Base-by-base conservation (phyloP, 2,888 invertebrate genomes). In the Ectropis crepuscularia region DNA sequence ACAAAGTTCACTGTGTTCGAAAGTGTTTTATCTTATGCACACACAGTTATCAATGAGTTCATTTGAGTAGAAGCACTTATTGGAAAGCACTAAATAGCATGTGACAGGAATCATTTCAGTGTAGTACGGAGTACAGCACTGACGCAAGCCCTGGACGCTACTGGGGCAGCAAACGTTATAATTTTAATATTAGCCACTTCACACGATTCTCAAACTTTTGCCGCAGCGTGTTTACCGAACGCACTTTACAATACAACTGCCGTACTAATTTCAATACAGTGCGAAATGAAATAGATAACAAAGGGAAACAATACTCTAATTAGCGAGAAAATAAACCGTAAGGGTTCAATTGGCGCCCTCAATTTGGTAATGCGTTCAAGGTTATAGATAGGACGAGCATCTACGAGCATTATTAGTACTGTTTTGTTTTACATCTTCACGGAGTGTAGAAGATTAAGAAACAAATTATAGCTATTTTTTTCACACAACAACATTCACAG, bases 161-260 rank as follows among this genome's bases (percentile, higher is more conserved):
- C 92, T 91, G 92, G 89, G 85, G 82, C 88, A 82, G 84, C 85
- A 87, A 85, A 88, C 81, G 87, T 88, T 91, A 88, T 86, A 88
- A 90, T 88, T 91, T 91, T 91, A 92, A 90, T 91, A 90, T 87
- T 92, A 92, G 91, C 86, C 80, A 82, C 86, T 68, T 71, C 85
- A 67, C 73, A 72, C 65, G 86, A 39, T 81, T 82, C 87, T 85
- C 90, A 92, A 92, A 89, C 82, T 89, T 77, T 79, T 65, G 65
- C 71, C 62, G 73, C 64, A 48, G 67, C 69, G 65, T 57, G 63
- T 28, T 57, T 43, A 38, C 51, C 49, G 50, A 46, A 63, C 59
- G 53, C 45, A 55, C 43, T 62, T 53, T 57, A 59, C 36, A 51
- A 55, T 58, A 51, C 45, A 60, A 70, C 67, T 74, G 68, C 51